phyloP scores from a whole-genome alignment of 2,888 invertebrate genomes.

The Aspidiotus rigidus region DNA sequence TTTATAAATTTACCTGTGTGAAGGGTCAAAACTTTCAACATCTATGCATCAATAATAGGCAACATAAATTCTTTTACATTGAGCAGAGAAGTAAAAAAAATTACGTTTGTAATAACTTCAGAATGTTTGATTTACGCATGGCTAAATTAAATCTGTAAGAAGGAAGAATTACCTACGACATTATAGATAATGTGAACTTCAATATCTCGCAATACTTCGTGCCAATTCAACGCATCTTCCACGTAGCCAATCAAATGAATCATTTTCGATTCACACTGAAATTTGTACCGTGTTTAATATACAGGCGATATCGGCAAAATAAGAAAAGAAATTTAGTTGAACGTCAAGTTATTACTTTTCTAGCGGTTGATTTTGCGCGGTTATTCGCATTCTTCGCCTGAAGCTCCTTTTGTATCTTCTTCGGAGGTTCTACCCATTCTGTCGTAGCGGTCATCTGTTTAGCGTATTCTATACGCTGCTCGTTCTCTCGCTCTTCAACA shows the following conservation, averaged over 20 bases:
- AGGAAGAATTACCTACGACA: background rate
- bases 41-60: too few species aligned
- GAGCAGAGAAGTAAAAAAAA: background rate
- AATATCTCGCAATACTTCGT: background rate
- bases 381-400: background rate
- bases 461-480: background rate
- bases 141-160: too few species aligned
- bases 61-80: background rate
- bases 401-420: background rate
- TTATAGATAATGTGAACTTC: background rate
- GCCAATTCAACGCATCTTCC: background rate
- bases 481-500: background rate
- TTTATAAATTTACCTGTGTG: slow-evolving; percentile 14
- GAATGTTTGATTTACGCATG: background rate
- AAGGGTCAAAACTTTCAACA: background rate
- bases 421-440: background rate
- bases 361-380: background rate
- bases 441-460: background rate
- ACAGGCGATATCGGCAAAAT: background rate
- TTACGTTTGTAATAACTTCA: too few species aligned
- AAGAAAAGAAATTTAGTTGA: background rate
- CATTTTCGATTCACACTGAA: background rate
- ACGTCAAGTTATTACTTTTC: background rate
- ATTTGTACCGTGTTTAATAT: background rate
- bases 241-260: slow-evolving; percentile 2